These are phyloP conservation scores for Drosophila limbata DNA, from an alignment of 2,888 invertebrate genomes.

Conservation along the genomic window DNA sequence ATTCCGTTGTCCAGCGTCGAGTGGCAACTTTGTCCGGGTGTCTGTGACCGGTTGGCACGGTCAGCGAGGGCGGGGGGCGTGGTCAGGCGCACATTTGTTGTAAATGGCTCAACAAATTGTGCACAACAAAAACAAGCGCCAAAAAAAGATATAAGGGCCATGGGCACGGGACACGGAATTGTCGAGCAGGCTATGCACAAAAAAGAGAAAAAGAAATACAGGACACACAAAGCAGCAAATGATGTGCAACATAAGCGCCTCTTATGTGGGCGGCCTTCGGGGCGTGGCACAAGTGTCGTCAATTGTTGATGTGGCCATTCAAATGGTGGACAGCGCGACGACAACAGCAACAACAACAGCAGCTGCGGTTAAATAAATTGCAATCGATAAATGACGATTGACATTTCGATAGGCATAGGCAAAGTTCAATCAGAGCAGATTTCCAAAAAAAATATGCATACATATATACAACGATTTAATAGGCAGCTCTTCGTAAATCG, in stretches of 20 bases:
- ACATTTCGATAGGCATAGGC: background rate
- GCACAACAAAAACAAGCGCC: slow-evolving; percentile 57
- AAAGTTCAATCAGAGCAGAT: background rate
- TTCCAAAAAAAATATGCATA: no score
- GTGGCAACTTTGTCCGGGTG: slow-evolving; percentile 37
- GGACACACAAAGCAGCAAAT: slow-evolving; percentile 49
- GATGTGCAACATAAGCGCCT: slow-evolving; percentile 60
- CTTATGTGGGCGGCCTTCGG: slow-evolving; percentile 49
- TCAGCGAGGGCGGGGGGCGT: slow-evolving; percentile 8
- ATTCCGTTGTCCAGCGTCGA: slow-evolving; percentile 62
- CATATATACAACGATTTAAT: no score
- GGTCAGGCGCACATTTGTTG: slow-evolving; percentile 64
- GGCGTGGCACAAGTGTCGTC: slow-evolving; percentile 46
- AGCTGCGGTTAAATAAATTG: slow-evolving; percentile 43
- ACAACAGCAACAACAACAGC: slow-evolving; percentile 6
- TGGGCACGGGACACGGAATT: background rate
- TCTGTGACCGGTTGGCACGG: slow-evolving; percentile 3
- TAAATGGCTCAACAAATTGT: slow-evolving; percentile 68
- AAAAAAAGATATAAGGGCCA: slow-evolving; percentile 24
- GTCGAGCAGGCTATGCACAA: background rate
- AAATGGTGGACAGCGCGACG: slow-evolving; percentile 22
- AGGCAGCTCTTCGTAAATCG: no score
- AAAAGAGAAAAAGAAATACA: background rate
- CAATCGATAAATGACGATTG: slow-evolving; percentile 21
- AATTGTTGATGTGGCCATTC: slow-evolving; percentile 44